Percentiles rank a stretch among this genome's conserved stretches.
Conservation (phyloP, 2,888 invertebrate species). For the Hedychridium roseum region DNA sequence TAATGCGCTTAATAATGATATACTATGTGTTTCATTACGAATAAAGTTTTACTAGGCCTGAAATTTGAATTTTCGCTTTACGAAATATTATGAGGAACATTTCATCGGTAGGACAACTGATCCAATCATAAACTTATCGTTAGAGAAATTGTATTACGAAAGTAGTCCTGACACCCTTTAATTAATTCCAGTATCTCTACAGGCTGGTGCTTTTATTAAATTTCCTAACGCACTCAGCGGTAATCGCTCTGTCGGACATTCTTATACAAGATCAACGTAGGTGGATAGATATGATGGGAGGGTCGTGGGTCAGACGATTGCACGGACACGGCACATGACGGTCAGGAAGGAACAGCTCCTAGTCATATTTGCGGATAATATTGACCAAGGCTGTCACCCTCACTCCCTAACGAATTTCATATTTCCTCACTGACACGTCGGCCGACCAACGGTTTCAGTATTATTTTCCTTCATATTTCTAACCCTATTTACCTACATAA, state of each 20-base stretch:
- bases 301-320: conserved; percentile 26
- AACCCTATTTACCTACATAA: conserved; percentile 36
- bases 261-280: conserved; percentile 11
- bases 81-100: too few species aligned
- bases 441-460: conserved; percentile 18
- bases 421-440: conserved; percentile 27
- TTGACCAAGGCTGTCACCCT: conserved; percentile 49
- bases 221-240: conserved; percentile 17
- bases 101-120: too few species aligned
- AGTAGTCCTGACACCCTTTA: too few species aligned
- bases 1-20: too few species aligned
- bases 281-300: conserved; percentile 13
- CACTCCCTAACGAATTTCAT: conserved; percentile 40
- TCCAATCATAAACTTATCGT: too few species aligned
- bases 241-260: conserved; percentile 21
- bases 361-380: conserved; percentile 55
- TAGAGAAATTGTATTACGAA: too few species aligned
- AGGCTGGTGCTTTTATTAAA: conserved; percentile 9
- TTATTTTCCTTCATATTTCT: conserved; percentile 29
- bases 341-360: conserved; percentile 28
- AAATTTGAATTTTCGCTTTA: too few species aligned
- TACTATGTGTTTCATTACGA: too few species aligned
- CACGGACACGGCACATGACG: conserved; percentile 20
- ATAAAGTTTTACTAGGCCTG: too few species aligned
- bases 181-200: too few species aligned